Base-by-base conservation (phyloP, 2,888 invertebrate genomes). In the Esperia sulphurella region DNA sequence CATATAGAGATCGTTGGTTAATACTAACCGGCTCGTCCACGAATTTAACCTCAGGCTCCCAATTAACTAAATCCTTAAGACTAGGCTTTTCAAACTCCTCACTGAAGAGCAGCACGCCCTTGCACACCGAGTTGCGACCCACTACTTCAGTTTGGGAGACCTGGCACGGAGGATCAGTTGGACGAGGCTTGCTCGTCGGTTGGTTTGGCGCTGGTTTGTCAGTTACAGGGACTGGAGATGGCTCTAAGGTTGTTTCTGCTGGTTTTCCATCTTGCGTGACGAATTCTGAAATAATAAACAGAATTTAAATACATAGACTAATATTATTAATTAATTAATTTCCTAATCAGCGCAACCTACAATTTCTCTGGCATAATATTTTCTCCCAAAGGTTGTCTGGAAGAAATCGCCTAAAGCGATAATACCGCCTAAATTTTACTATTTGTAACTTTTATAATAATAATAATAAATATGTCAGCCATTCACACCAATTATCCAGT, bases 11-110 rank as follows among this genome's bases (percentile, higher is more conserved):
- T n/a, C n/a, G n/a, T n/a, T 46, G 31, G 43, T 28, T 14, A 33
- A 35, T 1, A 73, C 84, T 83, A 75, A 94, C 94, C 56, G 94
- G 94, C 50, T 88, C 86, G 30, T 87, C 90, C 10, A 91, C 83
- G 61, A 93, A 92, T 60, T 87, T 91, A 48, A 90, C 79, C 53
- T 92, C 88, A 7, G 85, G 68, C 6, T 77, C 83, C 93, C 92
- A 93, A 41, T 86, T 69, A 0, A 61, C 45, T 61, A 79, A 53
- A 8, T 79, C 75, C 14, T 70, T 60, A n/a, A 80, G 40, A 63
- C 68, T 64, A 7, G 51, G 50, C 42, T 69, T 71, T 4, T 75
- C 68, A 57, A 94, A 94, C 14, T 91, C 84, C 35, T 94, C 93
- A 14, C 84, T 79, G 56, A 94, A 94, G 41, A 95, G 79, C 28